phyloP scores from a whole-genome alignment of 2,888 invertebrate genomes.

The Antitype chi region DNA sequence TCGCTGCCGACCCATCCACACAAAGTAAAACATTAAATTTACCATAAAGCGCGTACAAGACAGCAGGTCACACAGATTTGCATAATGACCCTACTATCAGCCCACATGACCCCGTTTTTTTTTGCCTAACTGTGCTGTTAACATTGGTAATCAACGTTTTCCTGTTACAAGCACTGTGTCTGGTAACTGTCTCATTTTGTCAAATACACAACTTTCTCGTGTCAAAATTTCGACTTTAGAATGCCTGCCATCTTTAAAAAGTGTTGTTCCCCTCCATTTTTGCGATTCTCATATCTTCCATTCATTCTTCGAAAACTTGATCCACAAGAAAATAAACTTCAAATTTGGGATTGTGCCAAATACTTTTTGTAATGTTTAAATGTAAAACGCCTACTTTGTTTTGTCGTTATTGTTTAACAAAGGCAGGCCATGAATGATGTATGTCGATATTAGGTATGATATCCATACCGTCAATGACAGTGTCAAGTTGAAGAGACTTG shows the following conservation, averaged over 20 bases:
- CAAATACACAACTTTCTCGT: conserved; percentile 47
- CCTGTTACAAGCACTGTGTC: conserved; percentile 66
- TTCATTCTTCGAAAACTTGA: conserved; percentile 32
- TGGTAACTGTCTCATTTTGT: conserved; percentile 54
- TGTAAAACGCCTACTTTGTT: conserved; percentile 53
- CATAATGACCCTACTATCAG: conserved; percentile 84
- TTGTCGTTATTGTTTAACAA: conserved; percentile 55
- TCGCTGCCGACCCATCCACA: conserved; percentile 7
- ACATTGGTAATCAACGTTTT: conserved; percentile 68
- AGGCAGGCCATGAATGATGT: conserved; percentile 55
- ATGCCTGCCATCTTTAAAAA: background rate
- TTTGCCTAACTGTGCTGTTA: conserved; percentile 71
- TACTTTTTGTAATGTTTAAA: conserved; percentile 42
- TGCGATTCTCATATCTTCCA: background rate
- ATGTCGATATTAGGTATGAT: conserved; percentile 54
- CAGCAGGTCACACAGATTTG: conserved; percentile 80
- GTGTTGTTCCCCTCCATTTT: background rate
- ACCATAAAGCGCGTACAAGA: conserved; percentile 73
- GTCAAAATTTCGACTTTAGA: conserved; percentile 11
- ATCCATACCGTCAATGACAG: conserved; percentile 45
- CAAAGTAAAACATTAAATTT: conserved; percentile 63
- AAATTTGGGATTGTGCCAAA: conserved; percentile 52
- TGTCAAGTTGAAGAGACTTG: conserved; percentile 38
- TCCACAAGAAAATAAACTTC: conserved; percentile 22
- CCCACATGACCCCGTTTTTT: conserved; percentile 83